These are phyloP conservation scores for Nephrocerus scutellatus DNA, from an alignment of 2,888 invertebrate genomes.

Conservation along the genomic window DNA sequence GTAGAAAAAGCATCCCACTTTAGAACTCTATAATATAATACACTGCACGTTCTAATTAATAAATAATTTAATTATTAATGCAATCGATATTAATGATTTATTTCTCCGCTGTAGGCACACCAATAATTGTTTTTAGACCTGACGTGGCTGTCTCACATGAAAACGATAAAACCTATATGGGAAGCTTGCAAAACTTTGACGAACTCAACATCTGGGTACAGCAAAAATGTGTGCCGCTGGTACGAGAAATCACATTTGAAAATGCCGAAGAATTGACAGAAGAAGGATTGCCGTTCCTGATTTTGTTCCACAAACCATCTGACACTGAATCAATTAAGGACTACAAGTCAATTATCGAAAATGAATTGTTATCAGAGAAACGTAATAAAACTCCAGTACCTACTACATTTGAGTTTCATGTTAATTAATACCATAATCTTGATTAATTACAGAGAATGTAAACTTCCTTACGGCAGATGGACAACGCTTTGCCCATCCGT, in stretches of 20 bases:
- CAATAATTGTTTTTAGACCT: slow-evolving; percentile 75
- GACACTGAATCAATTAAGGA: slow-evolving; percentile 74
- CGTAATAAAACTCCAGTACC: slow-evolving; percentile 54
- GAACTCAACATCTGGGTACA: slow-evolving; percentile 84
- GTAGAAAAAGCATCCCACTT: too few relatives aligned
- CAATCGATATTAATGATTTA: too few relatives aligned
- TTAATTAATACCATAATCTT: slow-evolving; percentile 3
- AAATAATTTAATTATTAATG: too few relatives aligned
- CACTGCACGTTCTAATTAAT: too few relatives aligned
- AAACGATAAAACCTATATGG: slow-evolving; percentile 76
- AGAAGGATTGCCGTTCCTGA: slow-evolving; percentile 96
- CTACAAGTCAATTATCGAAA: slow-evolving; percentile 73
- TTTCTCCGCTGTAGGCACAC: slow-evolving; percentile 62
- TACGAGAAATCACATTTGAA: slow-evolving; percentile 98
- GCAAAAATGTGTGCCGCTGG: slow-evolving; percentile 91
- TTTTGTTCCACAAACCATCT: slow-evolving; percentile 87
- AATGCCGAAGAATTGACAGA: slow-evolving; percentile 99
- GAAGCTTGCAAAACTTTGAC: slow-evolving; percentile 68
- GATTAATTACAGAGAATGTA: slow-evolving; percentile 65
- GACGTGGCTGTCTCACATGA: slow-evolving; percentile 73
- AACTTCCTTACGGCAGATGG: slow-evolving; percentile 98
- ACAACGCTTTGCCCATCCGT: slow-evolving; percentile 90
- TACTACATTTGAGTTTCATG: not conserved
- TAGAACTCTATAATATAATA: too few relatives aligned
- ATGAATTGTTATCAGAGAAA: slow-evolving; percentile 77